These are phyloP conservation scores for Gila orcuttii DNA, from an alignment of 2,113 vertebrate species.

Conservation along the genomic window DNA sequence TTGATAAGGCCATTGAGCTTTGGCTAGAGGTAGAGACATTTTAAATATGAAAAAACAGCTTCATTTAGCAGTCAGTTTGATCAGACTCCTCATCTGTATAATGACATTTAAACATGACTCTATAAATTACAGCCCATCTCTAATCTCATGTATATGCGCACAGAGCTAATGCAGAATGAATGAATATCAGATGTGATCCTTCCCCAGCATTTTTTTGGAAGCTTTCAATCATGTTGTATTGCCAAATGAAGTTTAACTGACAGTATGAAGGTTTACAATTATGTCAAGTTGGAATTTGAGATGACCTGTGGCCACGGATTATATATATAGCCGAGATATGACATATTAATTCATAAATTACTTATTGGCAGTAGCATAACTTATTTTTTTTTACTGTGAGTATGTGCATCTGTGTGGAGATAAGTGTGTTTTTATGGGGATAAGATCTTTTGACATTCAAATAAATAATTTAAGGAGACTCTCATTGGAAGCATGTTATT, in stretches of 20 bases:
- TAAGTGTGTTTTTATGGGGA: background rate
- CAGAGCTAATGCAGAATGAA: background rate
- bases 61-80: background rate
- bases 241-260: background rate
- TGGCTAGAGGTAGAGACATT: too few relatives aligned
- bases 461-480: background rate
- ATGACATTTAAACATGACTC: background rate
- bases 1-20: too few relatives aligned
- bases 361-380: background rate
- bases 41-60: background rate
- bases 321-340: background rate
- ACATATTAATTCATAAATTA: conserved; percentile 6
- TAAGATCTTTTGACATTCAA: background rate
- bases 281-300: background rate
- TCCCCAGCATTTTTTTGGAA: background rate
- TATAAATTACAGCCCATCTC: background rate
- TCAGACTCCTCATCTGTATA: background rate
- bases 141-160: background rate
- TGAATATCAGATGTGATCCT: background rate
- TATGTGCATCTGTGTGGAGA: background rate
- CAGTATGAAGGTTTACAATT: background rate
- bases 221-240: background rate
- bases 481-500: background rate
- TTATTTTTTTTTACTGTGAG: background rate
- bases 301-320: background rate